A percentile compares a stretch with the other conserved stretches of the same genome.
Conservation (phyloP, 2,888 invertebrate genomes). For the Oxytorus armatus region DNA sequence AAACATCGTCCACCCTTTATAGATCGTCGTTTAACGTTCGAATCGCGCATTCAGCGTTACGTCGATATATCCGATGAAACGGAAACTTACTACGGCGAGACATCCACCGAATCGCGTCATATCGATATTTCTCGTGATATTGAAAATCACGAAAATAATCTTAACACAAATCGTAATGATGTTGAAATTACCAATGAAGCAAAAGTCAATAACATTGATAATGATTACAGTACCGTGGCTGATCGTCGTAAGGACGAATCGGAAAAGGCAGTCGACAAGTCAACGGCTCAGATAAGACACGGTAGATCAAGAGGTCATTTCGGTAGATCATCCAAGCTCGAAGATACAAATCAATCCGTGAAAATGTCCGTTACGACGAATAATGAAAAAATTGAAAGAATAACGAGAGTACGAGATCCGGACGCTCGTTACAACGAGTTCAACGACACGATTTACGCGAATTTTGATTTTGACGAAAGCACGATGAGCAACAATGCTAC, state of each 20-base stretch:
- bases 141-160: constrained; percentile 9
- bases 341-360: constrained; percentile 23
- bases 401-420: neutral
- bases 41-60: constrained; percentile 51
- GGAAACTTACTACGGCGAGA: constrained; percentile 21
- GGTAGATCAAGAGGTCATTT: constrained; percentile 84
- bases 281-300: constrained; percentile 83
- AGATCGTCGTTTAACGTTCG: constrained; percentile 76
- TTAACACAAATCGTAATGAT: neutral
- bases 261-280: constrained; percentile 73
- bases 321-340: constrained; percentile 67
- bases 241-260: constrained; percentile 36
- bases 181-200: neutral
- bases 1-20: constrained; percentile 78
- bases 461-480: constrained; percentile 56
- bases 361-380: constrained; percentile 1
- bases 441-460: constrained; percentile 64
- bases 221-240: constrained; percentile 12
- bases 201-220: constrained; percentile 12
- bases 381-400: neutral
- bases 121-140: constrained; percentile 5
- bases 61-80: constrained; percentile 17
- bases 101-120: constrained; percentile 43
- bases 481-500: constrained; percentile 21
- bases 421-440: constrained; percentile 16